Percentiles rank a stretch among this genome's conserved stretches.
phyloP scores from a whole-genome alignment of 2,113 vertebrate genomes.

The Rutilus rutilus region DNA sequence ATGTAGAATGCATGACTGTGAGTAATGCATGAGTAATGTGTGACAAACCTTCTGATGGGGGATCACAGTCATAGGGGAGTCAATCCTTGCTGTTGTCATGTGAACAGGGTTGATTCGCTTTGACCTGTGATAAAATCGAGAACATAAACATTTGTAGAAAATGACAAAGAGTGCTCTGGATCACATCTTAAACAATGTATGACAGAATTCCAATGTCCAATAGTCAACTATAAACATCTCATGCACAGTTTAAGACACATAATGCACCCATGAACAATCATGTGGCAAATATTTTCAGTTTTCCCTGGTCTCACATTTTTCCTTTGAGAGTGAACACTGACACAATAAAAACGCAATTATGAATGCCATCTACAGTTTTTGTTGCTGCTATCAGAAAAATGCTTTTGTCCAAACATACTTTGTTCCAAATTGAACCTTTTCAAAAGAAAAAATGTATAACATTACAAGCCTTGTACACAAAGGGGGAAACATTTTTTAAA shows the following conservation, averaged over 20 bases:
- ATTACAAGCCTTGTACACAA: not conserved
- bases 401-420: not conserved
- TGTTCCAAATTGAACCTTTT: conserved; percentile 21
- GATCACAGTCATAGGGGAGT: conserved; percentile 82
- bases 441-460: not conserved
- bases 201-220: not conserved
- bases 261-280: not conserved
- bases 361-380: not conserved
- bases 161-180: not conserved
- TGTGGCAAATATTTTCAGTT: not conserved
- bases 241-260: not conserved
- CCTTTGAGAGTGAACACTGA: not conserved
- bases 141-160: conserved; percentile 10
- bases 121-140: conserved; percentile 74
- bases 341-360: not conserved
- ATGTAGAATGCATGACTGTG: not conserved
- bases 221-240: not conserved
- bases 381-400: not conserved
- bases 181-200: not conserved
- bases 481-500: not conserved
- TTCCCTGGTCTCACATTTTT: not conserved
- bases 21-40: not conserved
- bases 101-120: conserved; percentile 83
- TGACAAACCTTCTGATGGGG: conserved; percentile 92
- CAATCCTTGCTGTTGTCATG: conserved; percentile 78